These are phyloP conservation scores for Physella acuta DNA, from an alignment of 1,140 invertebrate genomes.

Conservation along the genomic window DNA sequence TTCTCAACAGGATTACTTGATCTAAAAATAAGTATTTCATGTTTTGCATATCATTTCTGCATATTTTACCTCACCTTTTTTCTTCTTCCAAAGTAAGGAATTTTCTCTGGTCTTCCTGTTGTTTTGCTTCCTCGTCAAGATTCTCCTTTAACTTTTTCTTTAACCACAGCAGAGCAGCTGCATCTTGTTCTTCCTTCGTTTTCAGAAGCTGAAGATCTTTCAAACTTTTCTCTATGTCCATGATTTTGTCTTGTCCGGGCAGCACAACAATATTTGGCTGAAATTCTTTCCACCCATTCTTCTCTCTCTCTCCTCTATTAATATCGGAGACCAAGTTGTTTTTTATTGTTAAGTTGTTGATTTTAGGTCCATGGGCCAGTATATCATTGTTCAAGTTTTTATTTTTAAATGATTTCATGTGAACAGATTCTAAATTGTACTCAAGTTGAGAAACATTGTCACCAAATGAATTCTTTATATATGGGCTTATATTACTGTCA, in stretches of 20 bases:
- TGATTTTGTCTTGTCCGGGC: constrained; percentile 32
- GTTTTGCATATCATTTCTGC: no score
- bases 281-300: not conserved
- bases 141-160: constrained; percentile 42
- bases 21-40: no score
- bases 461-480: no score
- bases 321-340: constrained; percentile 8
- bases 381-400: constrained; percentile 3
- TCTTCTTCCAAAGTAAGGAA: constrained; percentile 32
- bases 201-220: constrained; percentile 65
- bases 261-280: not conserved
- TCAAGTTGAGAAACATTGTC: no score
- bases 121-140: constrained; percentile 53
- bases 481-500: not conserved
- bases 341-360: constrained; percentile 4
- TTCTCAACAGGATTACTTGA: no score
- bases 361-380: not conserved
- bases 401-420: not conserved
- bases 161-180: constrained; percentile 51
- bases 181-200: constrained; percentile 57
- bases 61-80: no score
- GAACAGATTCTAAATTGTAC: no score
- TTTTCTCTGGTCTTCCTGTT: constrained; percentile 21
- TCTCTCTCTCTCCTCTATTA: not conserved
- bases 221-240: constrained; percentile 59